Evolutionary conservation across 2,888 invertebrate genomes (phyloP).

Genomic region (Phragmatobia fuliginosa): DNA sequence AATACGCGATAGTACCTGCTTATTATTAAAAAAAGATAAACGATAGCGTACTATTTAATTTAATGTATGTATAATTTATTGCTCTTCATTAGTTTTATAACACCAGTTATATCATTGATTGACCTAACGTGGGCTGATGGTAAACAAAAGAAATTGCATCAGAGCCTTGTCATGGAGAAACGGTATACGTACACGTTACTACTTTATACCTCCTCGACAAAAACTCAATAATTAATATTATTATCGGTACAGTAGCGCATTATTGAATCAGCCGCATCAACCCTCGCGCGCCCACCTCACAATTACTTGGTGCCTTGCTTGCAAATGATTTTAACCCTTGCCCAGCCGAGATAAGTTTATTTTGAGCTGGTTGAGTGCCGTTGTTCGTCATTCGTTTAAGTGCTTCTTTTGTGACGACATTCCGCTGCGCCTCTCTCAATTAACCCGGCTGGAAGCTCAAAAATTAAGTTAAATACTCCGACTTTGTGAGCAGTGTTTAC

Average conservation of each 20-base stretch:
- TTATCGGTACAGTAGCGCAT: constrained; percentile 75
- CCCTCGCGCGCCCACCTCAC: constrained; percentile 75
- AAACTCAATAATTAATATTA: constrained; percentile 81
- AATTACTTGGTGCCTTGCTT: constrained; percentile 74
- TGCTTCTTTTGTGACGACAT: constrained; percentile 86
- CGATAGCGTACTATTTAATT: neutral
- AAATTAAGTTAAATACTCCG: constrained; percentile 86
- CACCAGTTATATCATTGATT: neutral
- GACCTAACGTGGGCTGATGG: no score
- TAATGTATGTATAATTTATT: neutral
- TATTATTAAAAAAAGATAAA: neutral
- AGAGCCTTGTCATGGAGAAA: constrained; percentile 25
- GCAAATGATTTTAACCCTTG: constrained; percentile 84
- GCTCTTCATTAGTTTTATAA: neutral
- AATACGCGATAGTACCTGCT: no score
- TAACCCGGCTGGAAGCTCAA: constrained; percentile 82
- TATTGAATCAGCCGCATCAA: constrained; percentile 80
- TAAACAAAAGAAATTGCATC: constrained; percentile 34
- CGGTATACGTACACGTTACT: constrained; percentile 13
- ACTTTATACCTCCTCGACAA: constrained; percentile 64
- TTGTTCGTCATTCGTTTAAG: constrained; percentile 78
- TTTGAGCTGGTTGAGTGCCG: constrained; percentile 82
- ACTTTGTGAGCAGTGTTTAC: constrained; percentile 78
- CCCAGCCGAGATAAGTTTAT: constrained; percentile 85
- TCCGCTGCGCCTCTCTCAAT: constrained; percentile 80